These are phyloP conservation scores for Thamnophis elegans DNA, from an alignment of 2,797 vertebrate species.

Conservation along the genomic window DNA sequence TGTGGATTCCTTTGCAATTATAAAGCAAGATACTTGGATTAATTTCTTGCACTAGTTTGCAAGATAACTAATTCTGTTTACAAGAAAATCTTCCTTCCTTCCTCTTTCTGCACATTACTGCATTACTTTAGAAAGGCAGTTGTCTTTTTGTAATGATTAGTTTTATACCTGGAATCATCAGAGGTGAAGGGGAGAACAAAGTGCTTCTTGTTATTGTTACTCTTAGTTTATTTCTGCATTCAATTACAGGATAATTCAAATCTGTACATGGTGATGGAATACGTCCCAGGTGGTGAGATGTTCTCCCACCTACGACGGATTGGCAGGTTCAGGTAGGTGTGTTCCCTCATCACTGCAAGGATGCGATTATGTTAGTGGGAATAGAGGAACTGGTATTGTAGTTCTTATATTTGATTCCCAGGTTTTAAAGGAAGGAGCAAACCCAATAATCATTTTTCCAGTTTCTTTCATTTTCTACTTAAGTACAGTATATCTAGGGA, in stretches of 20 bases:
- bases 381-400: not conserved
- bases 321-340: conserved; percentile 85
- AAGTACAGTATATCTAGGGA: not conserved
- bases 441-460: not conserved
- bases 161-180: not conserved
- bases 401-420: not conserved
- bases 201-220: not conserved
- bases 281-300: conserved; percentile 91
- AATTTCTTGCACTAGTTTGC: not conserved
- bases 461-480: not conserved
- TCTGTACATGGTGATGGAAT: conserved; percentile 95
- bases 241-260: conserved; percentile 84
- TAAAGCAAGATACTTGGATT: not conserved
- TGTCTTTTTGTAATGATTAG: not conserved
- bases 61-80: not conserved
- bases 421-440: not conserved
- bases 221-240: conserved; percentile 3
- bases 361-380: not conserved
- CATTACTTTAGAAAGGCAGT: not conserved
- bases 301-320: conserved; percentile 91
- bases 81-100: not conserved
- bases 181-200: not conserved
- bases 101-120: not conserved
- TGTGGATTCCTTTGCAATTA: not conserved
- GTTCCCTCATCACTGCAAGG: not conserved